Percentiles rank a stretch among this genome's conserved stretches.
Evolutionary conservation across 35 echinoderm and acorn worm species (phyloP).

Genomic region (Ophioderma brevispina): DNA sequence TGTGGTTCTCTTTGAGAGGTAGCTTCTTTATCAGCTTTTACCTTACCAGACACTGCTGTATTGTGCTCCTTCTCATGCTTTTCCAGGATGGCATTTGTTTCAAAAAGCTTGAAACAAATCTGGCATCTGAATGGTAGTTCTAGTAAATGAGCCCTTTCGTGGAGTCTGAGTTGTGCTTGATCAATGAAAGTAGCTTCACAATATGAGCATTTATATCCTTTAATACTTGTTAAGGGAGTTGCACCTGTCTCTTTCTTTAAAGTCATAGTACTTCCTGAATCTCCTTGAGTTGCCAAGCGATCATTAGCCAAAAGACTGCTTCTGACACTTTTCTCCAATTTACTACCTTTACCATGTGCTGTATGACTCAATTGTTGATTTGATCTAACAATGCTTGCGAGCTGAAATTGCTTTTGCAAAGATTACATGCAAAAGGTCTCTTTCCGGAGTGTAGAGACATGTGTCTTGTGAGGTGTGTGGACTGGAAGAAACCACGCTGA

Average conservation of each 20-base stretch:
- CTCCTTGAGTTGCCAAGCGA: too few relatives aligned
- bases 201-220: not conserved
- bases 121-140: not conserved
- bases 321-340: too few relatives aligned
- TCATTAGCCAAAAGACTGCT: too few relatives aligned
- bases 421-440: not conserved
- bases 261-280: too few relatives aligned
- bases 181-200: not conserved
- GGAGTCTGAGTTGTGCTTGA: not conserved
- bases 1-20: not conserved
- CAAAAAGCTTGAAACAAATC: not conserved
- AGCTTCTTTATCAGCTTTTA: not conserved
- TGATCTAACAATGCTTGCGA: not conserved
- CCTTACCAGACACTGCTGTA: not conserved
- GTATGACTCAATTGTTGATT: not conserved
- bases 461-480: not conserved
- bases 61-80: not conserved
- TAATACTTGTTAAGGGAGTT: not conserved
- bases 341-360: not conserved
- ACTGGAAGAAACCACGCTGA: not conserved
- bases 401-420: constrained; percentile 1
- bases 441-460: not conserved
- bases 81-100: not conserved
- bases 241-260: too few relatives aligned
- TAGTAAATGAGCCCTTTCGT: not conserved